Evolutionary conservation across 2,113 vertebrate genomes (phyloP).

Genomic region (Seriola dumerili): DNA sequence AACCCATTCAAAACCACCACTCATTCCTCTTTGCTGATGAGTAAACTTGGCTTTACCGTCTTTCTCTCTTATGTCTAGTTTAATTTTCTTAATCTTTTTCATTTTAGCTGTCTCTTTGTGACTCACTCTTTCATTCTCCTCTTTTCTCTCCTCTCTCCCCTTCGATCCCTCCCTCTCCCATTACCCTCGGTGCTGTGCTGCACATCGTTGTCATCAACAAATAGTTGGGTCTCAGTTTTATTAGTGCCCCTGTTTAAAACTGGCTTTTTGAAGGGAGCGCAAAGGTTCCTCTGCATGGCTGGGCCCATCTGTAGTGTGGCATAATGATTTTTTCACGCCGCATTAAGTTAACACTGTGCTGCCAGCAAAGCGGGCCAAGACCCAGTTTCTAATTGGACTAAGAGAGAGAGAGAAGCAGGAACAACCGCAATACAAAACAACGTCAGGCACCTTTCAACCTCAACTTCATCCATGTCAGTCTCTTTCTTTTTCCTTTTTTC

Average conservation of each 20-base stretch:
- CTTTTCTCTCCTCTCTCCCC: neutral
- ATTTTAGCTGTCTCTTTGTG: constrained; percentile 28
- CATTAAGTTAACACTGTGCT: constrained; percentile 89
- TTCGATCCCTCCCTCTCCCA: neutral
- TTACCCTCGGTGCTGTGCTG: constrained; percentile 40
- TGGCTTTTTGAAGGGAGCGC: constrained; percentile 81
- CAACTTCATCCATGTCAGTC: neutral
- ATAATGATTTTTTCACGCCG: constrained; percentile 90
- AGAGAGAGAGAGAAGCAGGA: constrained; percentile 45
- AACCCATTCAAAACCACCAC: constrained; percentile 32
- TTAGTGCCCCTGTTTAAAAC: constrained; percentile 68
- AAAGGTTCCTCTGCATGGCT: constrained; percentile 87
- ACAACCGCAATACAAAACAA: constrained; percentile 46
- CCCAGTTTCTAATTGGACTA: constrained; percentile 85
- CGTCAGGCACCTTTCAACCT: constrained; percentile 47
- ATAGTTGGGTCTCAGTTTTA: constrained; percentile 58
- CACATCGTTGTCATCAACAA: constrained; percentile 64
- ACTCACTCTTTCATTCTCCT: constrained; percentile 3
- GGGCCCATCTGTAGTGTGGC: constrained; percentile 88
- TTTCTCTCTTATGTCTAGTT: constrained; percentile 14
- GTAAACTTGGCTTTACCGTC: constrained; percentile 46
- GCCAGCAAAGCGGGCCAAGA: constrained; percentile 82
- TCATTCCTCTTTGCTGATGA: constrained; percentile 36
- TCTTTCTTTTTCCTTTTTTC: neutral
- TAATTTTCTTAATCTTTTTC: constrained; percentile 43